Base-by-base conservation (phyloP, 2,113 vertebrate species). In the Spea bombifrons region DNA sequence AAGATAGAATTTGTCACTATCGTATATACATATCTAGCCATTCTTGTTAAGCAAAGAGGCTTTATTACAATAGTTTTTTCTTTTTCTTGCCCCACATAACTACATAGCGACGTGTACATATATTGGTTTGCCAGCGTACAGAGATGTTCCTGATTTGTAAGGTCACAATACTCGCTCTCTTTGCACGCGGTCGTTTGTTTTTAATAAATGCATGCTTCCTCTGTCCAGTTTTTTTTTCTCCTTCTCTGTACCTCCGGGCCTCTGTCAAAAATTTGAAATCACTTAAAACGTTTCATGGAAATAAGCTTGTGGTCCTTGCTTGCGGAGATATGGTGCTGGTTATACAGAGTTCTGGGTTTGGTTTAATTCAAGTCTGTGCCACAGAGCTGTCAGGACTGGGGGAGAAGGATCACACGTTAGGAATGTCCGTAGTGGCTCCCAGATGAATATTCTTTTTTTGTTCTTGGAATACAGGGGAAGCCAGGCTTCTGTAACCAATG, bases 241-340 rank as follows among this genome's bases (percentile, higher is more conserved):
- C 12, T 44, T 49, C 61, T 16, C 5, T 77, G n/a, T 77, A 77
- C 75, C 75, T 77, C 63, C 75, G 57, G 75, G 75, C 66, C 59
- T 66, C 75, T 70, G 66, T 70, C 75, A 77, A 59, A 77, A 61
- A 67, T 70, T 77, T 77, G 75, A 77, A 77, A 63, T 77, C 45
- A 77, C 75, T 77, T 77, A 70, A 77, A 77, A 77, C 66, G 48
- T 63, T 77, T 48, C 66, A 77, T 70, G 52, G 66, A 77, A 77
- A 70, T 61, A 66, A 76, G 65, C 46, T 59, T 7, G 49, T 68
- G 75, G 48, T 77, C 30, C 46, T 61, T 44, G 47, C 45, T 69
- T 17, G 13, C 44, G 61, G 75, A 50, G 66, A 70, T 45, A 70
- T 77, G 75, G 66, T 69, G 75, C 66, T 70, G 67, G 67, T 77